Percentiles rank a stretch among this genome's conserved stretches.
phyloP scores from a whole-genome alignment of 1,140 invertebrate species.

The Drosophila ananassae region DNA sequence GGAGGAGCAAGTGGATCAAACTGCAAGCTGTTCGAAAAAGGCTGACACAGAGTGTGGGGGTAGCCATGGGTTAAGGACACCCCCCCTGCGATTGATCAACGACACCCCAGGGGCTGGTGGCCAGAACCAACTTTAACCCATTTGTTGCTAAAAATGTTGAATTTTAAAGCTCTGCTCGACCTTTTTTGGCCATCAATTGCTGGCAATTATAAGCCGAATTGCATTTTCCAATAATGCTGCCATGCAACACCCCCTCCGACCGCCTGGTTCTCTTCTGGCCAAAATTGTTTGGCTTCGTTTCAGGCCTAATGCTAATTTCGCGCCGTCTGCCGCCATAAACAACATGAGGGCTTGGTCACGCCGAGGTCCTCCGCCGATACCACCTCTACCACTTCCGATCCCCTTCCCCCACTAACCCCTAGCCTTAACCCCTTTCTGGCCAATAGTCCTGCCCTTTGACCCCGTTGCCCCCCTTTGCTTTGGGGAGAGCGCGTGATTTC shows the following conservation, averaged over 20 bases:
- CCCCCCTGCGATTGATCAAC: slow-evolving; percentile 37
- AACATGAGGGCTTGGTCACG: slow-evolving; percentile 37
- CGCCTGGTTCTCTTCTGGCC: slow-evolving; percentile 14
- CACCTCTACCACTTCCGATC: not conserved
- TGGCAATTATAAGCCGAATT: slow-evolving; percentile 68
- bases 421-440: too few relatives aligned
- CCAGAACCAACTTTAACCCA: not conserved
- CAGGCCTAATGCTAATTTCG: slow-evolving; percentile 73
- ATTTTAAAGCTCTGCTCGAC: slow-evolving; percentile 27
- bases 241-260: slow-evolving; percentile 30
- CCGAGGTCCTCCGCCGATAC: not conserved
- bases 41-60: too few relatives aligned
- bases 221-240: slow-evolving; percentile 72
- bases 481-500: slow-evolving; percentile 50
- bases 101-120: slow-evolving; percentile 31
- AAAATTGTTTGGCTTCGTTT: slow-evolving; percentile 61
- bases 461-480: not conserved
- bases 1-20: slow-evolving; percentile 1
- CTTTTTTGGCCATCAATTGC: slow-evolving; percentile 61
- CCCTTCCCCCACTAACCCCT: not conserved
- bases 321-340: slow-evolving; percentile 66
- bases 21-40: slow-evolving; percentile 21
- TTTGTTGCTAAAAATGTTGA: slow-evolving; percentile 23
- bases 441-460: not conserved
- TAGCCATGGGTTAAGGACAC: slow-evolving; percentile 4